phyloP scores from a whole-genome alignment of 2,113 vertebrate genomes.

The Microcebus lehilahytsara region DNA sequence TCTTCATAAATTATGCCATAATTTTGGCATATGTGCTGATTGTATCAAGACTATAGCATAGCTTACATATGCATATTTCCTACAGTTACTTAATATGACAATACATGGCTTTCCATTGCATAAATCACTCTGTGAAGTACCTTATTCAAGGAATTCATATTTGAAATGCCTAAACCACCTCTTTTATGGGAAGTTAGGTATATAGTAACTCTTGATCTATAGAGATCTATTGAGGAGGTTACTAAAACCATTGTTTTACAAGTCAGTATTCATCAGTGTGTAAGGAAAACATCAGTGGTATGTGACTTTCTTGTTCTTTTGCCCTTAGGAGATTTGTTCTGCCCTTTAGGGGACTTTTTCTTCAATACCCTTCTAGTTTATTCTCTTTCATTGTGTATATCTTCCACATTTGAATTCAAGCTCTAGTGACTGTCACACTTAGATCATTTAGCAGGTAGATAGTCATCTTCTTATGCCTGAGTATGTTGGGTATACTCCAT shows the following conservation, averaged over 20 bases:
- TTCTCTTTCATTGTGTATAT: neutral
- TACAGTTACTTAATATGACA: neutral
- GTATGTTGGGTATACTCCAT: neutral
- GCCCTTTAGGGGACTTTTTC: neutral
- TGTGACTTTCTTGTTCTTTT: neutral
- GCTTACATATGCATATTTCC: neutral
- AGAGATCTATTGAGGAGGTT: neutral
- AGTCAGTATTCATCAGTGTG: neutral
- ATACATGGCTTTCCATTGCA: neutral
- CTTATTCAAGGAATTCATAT: neutral
- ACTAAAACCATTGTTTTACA: neutral
- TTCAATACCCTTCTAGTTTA: neutral
- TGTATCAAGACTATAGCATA: neutral
- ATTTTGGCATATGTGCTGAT: neutral
- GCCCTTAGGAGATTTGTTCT: neutral
- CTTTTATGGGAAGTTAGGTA: neutral
- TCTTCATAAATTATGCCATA: neutral
- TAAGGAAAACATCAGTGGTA: neutral
- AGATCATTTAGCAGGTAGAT: neutral
- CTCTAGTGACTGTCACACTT: neutral
- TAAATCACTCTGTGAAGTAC: conserved; percentile 15
- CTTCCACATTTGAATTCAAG: neutral
- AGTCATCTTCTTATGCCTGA: neutral
- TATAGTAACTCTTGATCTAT: neutral
- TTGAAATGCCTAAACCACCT: neutral